A percentile compares a stretch with the other conserved stretches of the same genome.
Conservation (phyloP, 2,113 vertebrate species). For the Hyla sarda region DNA sequence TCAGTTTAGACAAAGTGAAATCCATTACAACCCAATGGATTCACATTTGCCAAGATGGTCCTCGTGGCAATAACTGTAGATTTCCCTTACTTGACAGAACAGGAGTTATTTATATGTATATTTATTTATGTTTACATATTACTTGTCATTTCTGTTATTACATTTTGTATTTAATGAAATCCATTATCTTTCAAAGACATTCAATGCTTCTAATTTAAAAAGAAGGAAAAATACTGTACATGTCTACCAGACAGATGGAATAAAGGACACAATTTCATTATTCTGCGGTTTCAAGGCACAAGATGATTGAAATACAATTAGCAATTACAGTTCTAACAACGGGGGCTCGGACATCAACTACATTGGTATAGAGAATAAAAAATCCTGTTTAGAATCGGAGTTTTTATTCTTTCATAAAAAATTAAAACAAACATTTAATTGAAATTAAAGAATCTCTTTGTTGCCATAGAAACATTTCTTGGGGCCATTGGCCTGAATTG, state of each 20-base stretch:
- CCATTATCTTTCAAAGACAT: background rate
- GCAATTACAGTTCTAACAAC: constrained; percentile 69
- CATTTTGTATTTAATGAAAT: too few relatives aligned
- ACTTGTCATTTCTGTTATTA: background rate
- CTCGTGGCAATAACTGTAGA: too few relatives aligned
- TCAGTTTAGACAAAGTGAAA: too few relatives aligned
- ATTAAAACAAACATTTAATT: constrained; percentile 7
- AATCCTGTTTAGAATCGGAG: background rate
- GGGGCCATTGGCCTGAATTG: constrained; percentile 19
- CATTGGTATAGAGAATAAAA: constrained; percentile 49
- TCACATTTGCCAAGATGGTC: too few relatives aligned
- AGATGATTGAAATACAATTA: constrained; percentile 73
- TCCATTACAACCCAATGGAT: too few relatives aligned
- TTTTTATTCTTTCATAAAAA: background rate
- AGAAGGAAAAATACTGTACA: background rate
- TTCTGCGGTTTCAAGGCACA: constrained; percentile 64
- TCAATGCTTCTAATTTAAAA: background rate
- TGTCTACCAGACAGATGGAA: constrained; percentile 65
- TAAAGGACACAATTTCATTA: constrained; percentile 63
- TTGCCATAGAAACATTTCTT: constrained; percentile 52
- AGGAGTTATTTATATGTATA: background rate
- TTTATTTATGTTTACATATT: background rate
- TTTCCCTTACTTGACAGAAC: too few relatives aligned
- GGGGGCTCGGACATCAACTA: constrained; percentile 59
- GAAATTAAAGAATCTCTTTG: constrained; percentile 44